Evolutionary conservation across 2,113 vertebrate genomes (phyloP), one percentile per base, ranked within the genome.

Genomic region (Charadrius vociferus): DNA sequence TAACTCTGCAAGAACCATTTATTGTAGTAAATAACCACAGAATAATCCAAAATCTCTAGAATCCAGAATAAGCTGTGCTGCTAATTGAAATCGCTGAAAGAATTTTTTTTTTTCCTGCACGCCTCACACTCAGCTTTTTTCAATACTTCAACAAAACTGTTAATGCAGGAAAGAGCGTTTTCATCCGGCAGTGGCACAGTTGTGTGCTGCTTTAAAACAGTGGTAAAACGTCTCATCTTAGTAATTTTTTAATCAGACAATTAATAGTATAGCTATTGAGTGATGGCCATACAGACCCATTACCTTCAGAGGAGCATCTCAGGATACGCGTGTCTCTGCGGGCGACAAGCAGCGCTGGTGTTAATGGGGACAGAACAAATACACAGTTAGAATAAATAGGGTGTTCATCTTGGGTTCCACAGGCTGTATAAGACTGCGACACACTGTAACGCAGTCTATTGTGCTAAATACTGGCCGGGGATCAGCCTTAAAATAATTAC

Each of bases 251-350:
- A 58, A 58, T 45, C 62, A 39, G 67, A 22, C 27, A 86, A 36
- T 53, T 63, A 62, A n/a, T 58, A 62, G 17, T 62, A 36, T n/a
- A 22, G 17, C 47, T 72, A 53, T 23, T 16, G 80, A 80, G 49
- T 34, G 41, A 22, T 36, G 15, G 27, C 18, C 23, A 8, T 55
- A 22, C 7, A 63, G 61, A 36, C 24, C 20, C 67, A 2, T 56
- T 45, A 26, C 2, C n/a, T 72, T 83, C n/a, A 7, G 45, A 73
- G 68, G 91, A 89, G 45, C 3, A 15, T 53, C 50, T 83, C 0
- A 0, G 24, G 36, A 32, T 83, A 15, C 30, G 37, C 26, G 12
- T n/a, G 30, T 43, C 58, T 83, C 61, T 37, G 39, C 0, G 0
- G 37, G 50, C 41, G 52, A 18, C n/a, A 39, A 21, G 23, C 23